Evolutionary conservation across 2,113 vertebrate species (phyloP), one percentile per base, ranked within the genome.

Genomic region (Lucifuga dentata): DNA sequence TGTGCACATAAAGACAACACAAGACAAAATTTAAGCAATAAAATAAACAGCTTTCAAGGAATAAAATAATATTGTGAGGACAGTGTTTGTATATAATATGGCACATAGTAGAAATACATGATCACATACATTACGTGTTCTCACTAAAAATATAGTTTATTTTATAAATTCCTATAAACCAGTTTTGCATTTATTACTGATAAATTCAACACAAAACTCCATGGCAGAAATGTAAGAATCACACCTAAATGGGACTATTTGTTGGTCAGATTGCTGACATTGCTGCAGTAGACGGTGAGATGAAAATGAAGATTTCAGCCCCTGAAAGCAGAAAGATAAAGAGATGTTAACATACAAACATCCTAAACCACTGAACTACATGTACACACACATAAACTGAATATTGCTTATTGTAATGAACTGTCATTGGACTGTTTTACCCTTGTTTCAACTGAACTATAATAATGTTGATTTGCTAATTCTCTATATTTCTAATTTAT

Each of bases 301-400:
- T 39, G 46, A n/a, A 62, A 44, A 21, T 8, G 24, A 1, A 24
- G 3, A 8, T 6, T 84, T 90, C 56, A 90, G 48, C 29, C 67
- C 20, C 88, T 89, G 59, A 64, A 78, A 78, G 63, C 1, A 19
- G 44, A 29, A 52, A 57, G 7, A 50, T 55, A 60, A 24, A 58
- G 3, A 74, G 5, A 44, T 13, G 12, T 46, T 2, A 20, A 67
- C 16, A 62, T 3, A 9, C 5, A 57, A 4, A 17, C 13, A n/a
- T 66, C 2, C 5, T n/a, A n/a, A n/a, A n/a, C n/a, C n/a, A n/a
- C n/a, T 21, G n/a, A 44, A 9, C 7, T 48, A 39, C 39, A 7
- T 17, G 13, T 8, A 26, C 39, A 69, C 11, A 17, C 15, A 33
- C 11, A 26, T 10, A 49, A 13, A 13, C n/a, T 26, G 16, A 5